Evolutionary conservation across 1,140 invertebrate genomes (phyloP), one percentile per base, ranked within the genome.

Genomic region (Laodelphax striatellus): DNA sequence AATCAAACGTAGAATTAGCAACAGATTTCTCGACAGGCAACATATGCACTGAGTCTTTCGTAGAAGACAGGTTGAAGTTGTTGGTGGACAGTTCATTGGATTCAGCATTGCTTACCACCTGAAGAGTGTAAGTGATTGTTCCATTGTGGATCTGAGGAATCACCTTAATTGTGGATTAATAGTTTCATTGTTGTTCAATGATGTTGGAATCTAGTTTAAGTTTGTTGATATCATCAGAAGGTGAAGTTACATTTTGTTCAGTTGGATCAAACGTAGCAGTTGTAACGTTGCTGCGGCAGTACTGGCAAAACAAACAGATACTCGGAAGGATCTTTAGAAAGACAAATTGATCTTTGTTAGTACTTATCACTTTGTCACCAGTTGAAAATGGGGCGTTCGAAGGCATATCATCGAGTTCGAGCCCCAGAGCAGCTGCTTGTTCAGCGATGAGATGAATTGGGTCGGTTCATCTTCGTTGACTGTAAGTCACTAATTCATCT

Each of bases 111-210:
- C 17, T 41, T 4, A 16, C 19, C 6, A 57, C 8, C 19, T 57
- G 55, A 4, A 57, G 13, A 41, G 55, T 57, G 38, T 57, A 57
- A 14, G 55, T 43, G 22, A 57, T 41, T 10, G 14, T 43, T 14
- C 55, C 55, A 42, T 57, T 43, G 5, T 41, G 8, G n/a, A 57
- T 42, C 5, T 57, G 55, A 42, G 55, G 55, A 17, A 57, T 13
- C 14, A 41, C 21, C 19, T 57, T 2, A 57, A 17, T 24, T 54
- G 52, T 24, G 24, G 52, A 24, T 54, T 54, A 9, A 16, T 14
- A 5, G 52, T 31, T 5, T 38, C 10, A 11, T 5, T 38, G 9
- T 38, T 38, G 34, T 38, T 38, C 34, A 38, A 38, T 38, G 34
- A 38, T 38, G 34, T 38, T 38, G 4, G 34, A 9, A 38, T 38